phyloP scores from a whole-genome alignment of 2,888 invertebrate species.

The Rhorus exstirpatorius region DNA sequence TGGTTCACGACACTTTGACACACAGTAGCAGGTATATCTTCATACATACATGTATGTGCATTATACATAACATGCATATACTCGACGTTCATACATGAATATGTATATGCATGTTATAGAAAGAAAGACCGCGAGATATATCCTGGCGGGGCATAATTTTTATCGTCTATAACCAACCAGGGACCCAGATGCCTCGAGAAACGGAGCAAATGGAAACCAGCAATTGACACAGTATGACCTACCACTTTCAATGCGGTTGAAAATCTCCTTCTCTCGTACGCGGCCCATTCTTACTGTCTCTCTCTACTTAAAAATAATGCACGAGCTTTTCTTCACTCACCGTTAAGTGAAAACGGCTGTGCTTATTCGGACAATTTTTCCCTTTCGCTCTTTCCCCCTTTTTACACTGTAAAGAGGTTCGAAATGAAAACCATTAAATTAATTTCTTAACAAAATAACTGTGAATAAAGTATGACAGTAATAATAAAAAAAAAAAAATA shows the following conservation, averaged over 20 bases:
- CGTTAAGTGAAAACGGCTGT: background rate
- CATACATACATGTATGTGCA: constrained; percentile 15
- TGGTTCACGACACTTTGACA: constrained; percentile 40
- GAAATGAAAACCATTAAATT: background rate
- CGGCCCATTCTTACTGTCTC: background rate
- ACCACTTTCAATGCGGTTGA: constrained; percentile 62
- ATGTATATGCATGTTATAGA: constrained; percentile 22
- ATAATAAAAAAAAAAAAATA: too few relatives aligned
- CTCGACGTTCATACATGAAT: constrained; percentile 12
- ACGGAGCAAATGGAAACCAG: constrained; percentile 80
- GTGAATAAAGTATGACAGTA: too few relatives aligned
- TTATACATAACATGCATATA: background rate
- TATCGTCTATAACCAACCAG: constrained; percentile 75
- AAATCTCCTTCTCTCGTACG: constrained; percentile 28
- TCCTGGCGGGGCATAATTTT: constrained; percentile 78
- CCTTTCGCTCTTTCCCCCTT: background rate
- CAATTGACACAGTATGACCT: constrained; percentile 81
- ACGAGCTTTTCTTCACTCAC: constrained; percentile 27
- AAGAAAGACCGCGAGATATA: constrained; percentile 46
- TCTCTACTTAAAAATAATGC: constrained; percentile 67
- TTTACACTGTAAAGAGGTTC: background rate
- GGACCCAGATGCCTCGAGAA: constrained; percentile 81
- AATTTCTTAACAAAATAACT: background rate
- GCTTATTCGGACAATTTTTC: background rate
- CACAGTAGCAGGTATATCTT: constrained; percentile 29